Base-by-base conservation (phyloP, 2,797 vertebrate genomes). In the Spinibarbus caldwelli region DNA sequence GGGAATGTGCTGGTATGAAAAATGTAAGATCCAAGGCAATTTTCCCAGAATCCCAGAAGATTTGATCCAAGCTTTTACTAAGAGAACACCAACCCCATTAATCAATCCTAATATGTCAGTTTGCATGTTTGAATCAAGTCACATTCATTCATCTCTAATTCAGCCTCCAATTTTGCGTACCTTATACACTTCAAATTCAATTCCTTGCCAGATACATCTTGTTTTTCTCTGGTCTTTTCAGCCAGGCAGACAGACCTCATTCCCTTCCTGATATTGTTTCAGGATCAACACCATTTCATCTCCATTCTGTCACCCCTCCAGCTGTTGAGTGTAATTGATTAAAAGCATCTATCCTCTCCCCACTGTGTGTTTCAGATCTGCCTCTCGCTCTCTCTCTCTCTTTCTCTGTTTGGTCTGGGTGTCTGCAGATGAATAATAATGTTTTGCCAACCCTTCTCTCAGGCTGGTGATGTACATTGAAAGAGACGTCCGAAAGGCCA, bases 381-480 rank as follows among this genome's bases (percentile, higher is more conserved):
- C 14, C 66, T n/a, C 75, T 78, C 66, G 4, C 52, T 52, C 66
- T 21, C 47, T 43, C 71, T 83, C 75, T 15, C 36, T 83, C 75
- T 15, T 26, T 70, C 15, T 14, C 43, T 88, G 83, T 87, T 85
- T 87, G 71, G 84, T 64, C 38, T 86, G 84, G 79, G 66, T 76
- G 80, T 88, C 84, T 87, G 62, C 29, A 57, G 71, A 85, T 90
- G 88, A 89, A 90, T 91, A 86, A 87, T 89, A 86, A 81, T 3
- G 68, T 80, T 84, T 36, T 86, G 57, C 10, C 43, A 87, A 90
- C 82, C 92, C 91, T 78, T 82, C 70, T 87, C 88, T 87, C 89
- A 99, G 97, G 88, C 94, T 99, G 68, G 95, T 99, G 93, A 97
- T 97, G 96, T 97, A 97, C 93, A 96, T 98, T 84, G 98, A 99